A percentile compares a stretch with the other conserved stretches of the same genome.
These are phyloP conservation scores for Aphelenchoides bicaudatus DNA, from an alignment of 2,888 invertebrate species.

Conservation along the genomic window DNA sequence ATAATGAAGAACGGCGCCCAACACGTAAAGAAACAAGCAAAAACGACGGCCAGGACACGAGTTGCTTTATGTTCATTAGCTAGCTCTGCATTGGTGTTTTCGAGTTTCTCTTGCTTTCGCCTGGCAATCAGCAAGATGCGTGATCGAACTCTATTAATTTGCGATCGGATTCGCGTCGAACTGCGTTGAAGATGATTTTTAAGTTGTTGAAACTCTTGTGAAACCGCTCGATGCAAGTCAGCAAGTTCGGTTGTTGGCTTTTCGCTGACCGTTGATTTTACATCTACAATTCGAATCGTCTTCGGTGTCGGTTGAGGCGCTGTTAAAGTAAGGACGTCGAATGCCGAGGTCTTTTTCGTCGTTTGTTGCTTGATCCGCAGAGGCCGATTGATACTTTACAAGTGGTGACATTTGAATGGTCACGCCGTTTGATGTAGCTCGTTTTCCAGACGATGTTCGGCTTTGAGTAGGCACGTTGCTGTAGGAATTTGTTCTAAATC, in stretches of 20 bases:
- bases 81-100: constrained; percentile 43
- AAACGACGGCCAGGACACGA: constrained; percentile 87
- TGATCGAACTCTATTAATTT: constrained; percentile 8
- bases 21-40: constrained; percentile 85
- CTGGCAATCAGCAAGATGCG: constrained; percentile 5
- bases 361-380: not conserved
- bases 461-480: not conserved
- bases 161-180: constrained; percentile 5
- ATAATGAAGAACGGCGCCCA: constrained; percentile 94
- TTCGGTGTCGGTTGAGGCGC: constrained; percentile 27
- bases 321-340: constrained; percentile 9
- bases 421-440: constrained; percentile 18
- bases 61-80: constrained; percentile 81
- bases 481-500: constrained; percentile 24
- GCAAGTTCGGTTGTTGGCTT: constrained; percentile 19
- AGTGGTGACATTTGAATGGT: constrained; percentile 12
- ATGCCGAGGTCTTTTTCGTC: constrained; percentile 13
- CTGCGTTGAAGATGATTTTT: constrained; percentile 11
- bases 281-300: not conserved
- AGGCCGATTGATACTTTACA: not conserved
- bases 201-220: constrained; percentile 14
- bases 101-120: not conserved
- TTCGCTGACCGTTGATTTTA: constrained; percentile 7
- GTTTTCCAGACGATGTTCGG: constrained; percentile 11
- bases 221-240: constrained; percentile 7